Evolutionary conservation across 2,888 invertebrate species (phyloP).

Genomic region (Drosophila seclusa): DNA sequence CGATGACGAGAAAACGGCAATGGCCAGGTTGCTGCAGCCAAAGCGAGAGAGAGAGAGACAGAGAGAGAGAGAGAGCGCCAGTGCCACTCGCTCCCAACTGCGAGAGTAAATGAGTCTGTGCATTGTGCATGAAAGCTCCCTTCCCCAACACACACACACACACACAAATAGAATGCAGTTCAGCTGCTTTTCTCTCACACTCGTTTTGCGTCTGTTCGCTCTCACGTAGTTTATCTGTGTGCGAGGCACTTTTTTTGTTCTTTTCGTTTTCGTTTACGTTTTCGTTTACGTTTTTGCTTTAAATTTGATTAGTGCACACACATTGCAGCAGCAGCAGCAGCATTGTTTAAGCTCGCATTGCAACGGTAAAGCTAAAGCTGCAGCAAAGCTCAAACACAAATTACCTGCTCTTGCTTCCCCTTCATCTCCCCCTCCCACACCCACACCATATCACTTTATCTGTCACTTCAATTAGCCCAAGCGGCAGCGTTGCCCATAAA

Average conservation of each 20-base stretch:
- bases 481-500: conserved; percentile 49
- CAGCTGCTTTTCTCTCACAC: conserved; percentile 23
- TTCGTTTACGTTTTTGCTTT: conserved; percentile 46
- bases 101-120: conserved; percentile 12
- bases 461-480: conserved; percentile 14
- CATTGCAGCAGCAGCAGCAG: conserved; percentile 17
- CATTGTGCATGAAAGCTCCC: conserved; percentile 13
- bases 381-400: conserved; percentile 6
- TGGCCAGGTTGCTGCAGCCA: conserved; percentile 33
- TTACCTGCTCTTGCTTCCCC: neutral
- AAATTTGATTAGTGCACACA: conserved; percentile 66
- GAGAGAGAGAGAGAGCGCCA: conserved; percentile 22
- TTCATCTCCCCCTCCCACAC: neutral
- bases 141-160: conserved; percentile 1
- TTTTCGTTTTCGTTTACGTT: conserved; percentile 35
- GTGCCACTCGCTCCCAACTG: conserved; percentile 19
- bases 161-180: conserved; percentile 22
- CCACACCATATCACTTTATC: neutral
- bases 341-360: conserved; percentile 45
- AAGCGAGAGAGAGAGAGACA: conserved; percentile 32
- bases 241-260: conserved; percentile 29
- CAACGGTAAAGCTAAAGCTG: conserved; percentile 28
- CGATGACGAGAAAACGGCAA: conserved; percentile 44
- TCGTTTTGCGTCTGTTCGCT: conserved; percentile 3
- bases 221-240: conserved; percentile 44